Evolutionary conservation across 2,113 vertebrate genomes (phyloP).

Genomic region (Anarrhichthys ocellatus): DNA sequence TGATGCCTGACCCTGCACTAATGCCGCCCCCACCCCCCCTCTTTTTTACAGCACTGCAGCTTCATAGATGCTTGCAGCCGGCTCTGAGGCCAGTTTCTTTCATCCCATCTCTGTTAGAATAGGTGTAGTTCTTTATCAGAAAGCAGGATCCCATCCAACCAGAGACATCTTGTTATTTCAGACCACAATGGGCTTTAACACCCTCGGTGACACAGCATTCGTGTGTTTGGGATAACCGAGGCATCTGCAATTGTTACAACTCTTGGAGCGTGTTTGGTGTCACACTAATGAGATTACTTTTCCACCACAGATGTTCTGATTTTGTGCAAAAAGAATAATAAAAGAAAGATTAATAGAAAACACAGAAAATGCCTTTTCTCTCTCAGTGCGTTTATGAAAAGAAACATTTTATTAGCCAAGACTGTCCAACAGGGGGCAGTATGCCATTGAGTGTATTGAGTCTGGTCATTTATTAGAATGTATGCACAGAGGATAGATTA

Average conservation of each 20-base stretch:
- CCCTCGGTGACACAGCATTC: neutral
- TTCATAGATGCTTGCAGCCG: constrained; percentile 13
- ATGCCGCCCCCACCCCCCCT: neutral
- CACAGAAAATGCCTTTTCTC: constrained; percentile 4
- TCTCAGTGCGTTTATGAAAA: constrained; percentile 14
- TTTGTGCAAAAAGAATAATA: neutral
- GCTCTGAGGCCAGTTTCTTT: constrained; percentile 41
- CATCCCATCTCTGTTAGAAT: constrained; percentile 27
- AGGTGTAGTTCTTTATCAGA: neutral
- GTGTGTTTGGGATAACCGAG: constrained; percentile 29
- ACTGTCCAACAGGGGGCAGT: constrained; percentile 77
- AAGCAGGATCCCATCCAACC: constrained; percentile 8
- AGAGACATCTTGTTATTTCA: constrained; percentile 57
- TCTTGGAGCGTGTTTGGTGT: constrained; percentile 34
- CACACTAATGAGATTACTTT: constrained; percentile 39
- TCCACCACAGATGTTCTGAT: neutral
- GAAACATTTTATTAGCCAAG: constrained; percentile 23
- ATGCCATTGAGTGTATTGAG: constrained; percentile 45
- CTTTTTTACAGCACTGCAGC: constrained; percentile 36
- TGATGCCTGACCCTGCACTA: constrained; percentile 34
- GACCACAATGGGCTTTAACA: constrained; percentile 5
- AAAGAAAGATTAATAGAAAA: constrained; percentile 28
- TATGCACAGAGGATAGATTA: constrained; percentile 35
- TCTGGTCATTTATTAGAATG: constrained; percentile 19
- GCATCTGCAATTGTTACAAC: constrained; percentile 1